Base-by-base conservation (phyloP, 1,140 invertebrate genomes). In the Diorhabda carinulata region DNA sequence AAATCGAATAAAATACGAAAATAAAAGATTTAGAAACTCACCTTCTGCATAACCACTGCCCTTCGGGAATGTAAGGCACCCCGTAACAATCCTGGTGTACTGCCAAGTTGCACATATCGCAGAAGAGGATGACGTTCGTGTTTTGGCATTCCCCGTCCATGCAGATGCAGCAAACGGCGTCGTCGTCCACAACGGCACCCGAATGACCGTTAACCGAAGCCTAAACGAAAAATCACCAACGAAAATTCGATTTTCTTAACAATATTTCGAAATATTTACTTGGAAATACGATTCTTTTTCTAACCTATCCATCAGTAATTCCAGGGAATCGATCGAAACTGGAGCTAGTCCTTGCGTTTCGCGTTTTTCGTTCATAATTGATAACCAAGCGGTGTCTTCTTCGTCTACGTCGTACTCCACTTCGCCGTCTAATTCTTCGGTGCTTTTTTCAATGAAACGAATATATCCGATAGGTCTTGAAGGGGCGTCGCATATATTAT, bases 1-100 rank as follows among this genome's bases (percentile, higher is more conserved):
- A 69, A 43, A 56, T 40, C 45, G 47, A 43, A 40, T 47, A 61
- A 25, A 25, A 25, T 25, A 25, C 25, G 25, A 25, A 25, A 25
- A 25, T 25, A 25, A 25, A 25, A 25, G 25, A 25, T 25, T 25
- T 25, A 25, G 25, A 25, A 25, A 25, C 44, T 61, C 71, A 77
- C 70, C 89, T 80, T 61, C 97, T 87, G 82, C 98, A 99, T 9
- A 99, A 83, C 98, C 98, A 99, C 80, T 98, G 97, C 25, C 97
- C 97, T 82, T 99, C 97, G 1, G 98, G 98, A 77, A 99, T 98
- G 79, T 99, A 99, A 10, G 97, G 97, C 5, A 98, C 97, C 61
- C 98, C 98, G 83, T 99, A 99, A 80, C 98, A 99, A 83, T 99
- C 98, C 82, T 99, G 97, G 84, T 99, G 97, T 25, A 99, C 97